Evolutionary conservation across 2,888 invertebrate species (phyloP).

Genomic region (Thalpophila matura): DNA sequence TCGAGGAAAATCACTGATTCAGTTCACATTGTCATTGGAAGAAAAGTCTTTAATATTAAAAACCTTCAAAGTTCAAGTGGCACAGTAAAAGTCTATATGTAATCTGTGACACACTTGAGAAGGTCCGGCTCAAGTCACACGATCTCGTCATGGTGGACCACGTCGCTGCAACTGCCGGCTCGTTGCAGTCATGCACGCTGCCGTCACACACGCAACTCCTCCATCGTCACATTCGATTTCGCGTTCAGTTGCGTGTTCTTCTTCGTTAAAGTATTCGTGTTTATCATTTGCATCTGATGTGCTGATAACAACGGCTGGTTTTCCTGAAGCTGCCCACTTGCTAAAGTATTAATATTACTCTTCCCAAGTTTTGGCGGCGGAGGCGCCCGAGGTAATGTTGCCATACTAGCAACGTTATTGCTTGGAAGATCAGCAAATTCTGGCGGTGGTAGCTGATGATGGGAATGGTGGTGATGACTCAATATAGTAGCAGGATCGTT

Average conservation of each 20-base stretch:
- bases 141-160: slow-evolving; percentile 88
- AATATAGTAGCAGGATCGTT: slow-evolving; percentile 94
- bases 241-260: slow-evolving; percentile 93
- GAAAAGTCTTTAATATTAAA: slow-evolving; percentile 47
- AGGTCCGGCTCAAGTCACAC: slow-evolving; percentile 90
- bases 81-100: slow-evolving; percentile 75
- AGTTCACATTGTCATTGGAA: slow-evolving; percentile 50
- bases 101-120: slow-evolving; percentile 87
- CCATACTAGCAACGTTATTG: slow-evolving; percentile 91
- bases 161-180: slow-evolving; percentile 89
- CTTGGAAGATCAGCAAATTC: slow-evolving; percentile 95
- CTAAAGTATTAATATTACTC: slow-evolving; percentile 90
- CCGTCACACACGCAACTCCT: slow-evolving; percentile 96
- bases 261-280: slow-evolving; percentile 94
- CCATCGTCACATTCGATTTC: slow-evolving; percentile 92
- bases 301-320: slow-evolving; percentile 93
- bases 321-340: slow-evolving; percentile 92
- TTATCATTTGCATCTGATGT: slow-evolving; percentile 95
- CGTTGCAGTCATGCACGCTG: slow-evolving; percentile 91
- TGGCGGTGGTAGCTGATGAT: slow-evolving; percentile 95
- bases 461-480: slow-evolving; percentile 94
- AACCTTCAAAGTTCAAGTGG: slow-evolving; percentile 68
- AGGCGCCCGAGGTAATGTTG: slow-evolving; percentile 93
- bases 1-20: slow-evolving; percentile 45
- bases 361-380: slow-evolving; percentile 94